Conservation (phyloP, 2,888 invertebrate genomes). For the Parasteatoda lunata region DNA sequence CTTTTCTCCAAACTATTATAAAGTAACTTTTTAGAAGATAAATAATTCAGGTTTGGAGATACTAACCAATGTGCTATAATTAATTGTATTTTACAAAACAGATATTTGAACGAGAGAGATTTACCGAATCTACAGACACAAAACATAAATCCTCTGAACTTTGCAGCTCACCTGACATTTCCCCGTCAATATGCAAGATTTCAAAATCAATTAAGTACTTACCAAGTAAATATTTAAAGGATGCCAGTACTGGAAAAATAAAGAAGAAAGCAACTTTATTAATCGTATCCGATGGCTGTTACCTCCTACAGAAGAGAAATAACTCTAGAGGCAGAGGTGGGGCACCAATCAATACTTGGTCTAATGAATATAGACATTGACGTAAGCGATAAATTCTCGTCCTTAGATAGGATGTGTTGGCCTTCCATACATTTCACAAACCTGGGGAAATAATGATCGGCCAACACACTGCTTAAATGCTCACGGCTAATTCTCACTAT, state of each 20-base stretch:
- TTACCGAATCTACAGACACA: not conserved
- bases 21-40: too few relatives aligned
- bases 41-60: too few relatives aligned
- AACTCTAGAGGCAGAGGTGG: slow-evolving; percentile 33
- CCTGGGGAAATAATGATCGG: slow-evolving; percentile 46
- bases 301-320: slow-evolving; percentile 33
- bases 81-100: too few relatives aligned
- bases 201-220: slow-evolving; percentile 10
- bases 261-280: slow-evolving; percentile 39
- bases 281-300: slow-evolving; percentile 24
- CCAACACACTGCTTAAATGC: too few relatives aligned
- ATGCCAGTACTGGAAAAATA: not conserved
- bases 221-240: slow-evolving; percentile 21
- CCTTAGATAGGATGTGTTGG: slow-evolving; percentile 36
- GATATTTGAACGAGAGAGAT: too few relatives aligned
- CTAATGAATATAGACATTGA: slow-evolving; percentile 62
- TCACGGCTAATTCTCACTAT: too few relatives aligned
- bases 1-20: too few relatives aligned
- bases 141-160: slow-evolving; percentile 6
- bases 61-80: too few relatives aligned
- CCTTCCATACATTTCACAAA: slow-evolving; percentile 34
- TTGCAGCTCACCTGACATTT: slow-evolving; percentile 12
- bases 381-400: slow-evolving; percentile 48
- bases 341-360: slow-evolving; percentile 44
- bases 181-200: slow-evolving; percentile 11